Base-by-base conservation (phyloP, 2,113 vertebrate species). In the Condylura cristata region DNA sequence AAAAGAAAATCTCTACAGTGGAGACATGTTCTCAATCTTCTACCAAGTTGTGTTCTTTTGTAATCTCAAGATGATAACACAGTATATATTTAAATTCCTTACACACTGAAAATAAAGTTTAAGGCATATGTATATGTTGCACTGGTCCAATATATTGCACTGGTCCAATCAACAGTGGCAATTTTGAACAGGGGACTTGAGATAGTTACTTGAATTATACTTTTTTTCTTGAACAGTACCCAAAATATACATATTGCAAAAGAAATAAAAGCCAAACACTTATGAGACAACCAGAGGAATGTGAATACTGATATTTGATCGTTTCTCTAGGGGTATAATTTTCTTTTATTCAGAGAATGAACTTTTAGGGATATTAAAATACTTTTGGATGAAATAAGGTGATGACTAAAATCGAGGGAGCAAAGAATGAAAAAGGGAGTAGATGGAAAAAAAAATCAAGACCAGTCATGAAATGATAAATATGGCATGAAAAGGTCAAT, bases 41-140 rank as follows among this genome's bases (percentile, higher is more conserved):
- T 95, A 72, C 97, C 93, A 97, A 26, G 17, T 95, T 95, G 97
- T 44, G 87, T 96, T 97, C 53, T 32, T 85, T 94, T 97, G 96
- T 94, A 91, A 95, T 91, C 90, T 97, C 34, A 71, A 85, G 95
- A 74, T 97, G 88, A 97, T 97, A 97, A 98, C 97, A 97, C 91
- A 93, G 96, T 96, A 96, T 97, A 96, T 97, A 97, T 96, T 96
- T 86, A 89, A 97, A 96, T 94, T 97, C 83, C 93, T 96, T 94
- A 97, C 96, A 93, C 96, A 97, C 37, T 90, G 96, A 97, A 97
- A 97, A 96, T 96, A 84, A 96, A 97, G 66, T 84, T 81, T 80
- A 65, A 98, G 44, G 93, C 97, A 96, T 95, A 96, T 97, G 96
- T 91, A 97, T 97, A 97, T 93, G 80, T 90, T 98, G 95, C 96